These are phyloP conservation scores for Parnassius mnemosyne DNA, from an alignment of 2,888 invertebrate genomes.

Conservation along the genomic window DNA sequence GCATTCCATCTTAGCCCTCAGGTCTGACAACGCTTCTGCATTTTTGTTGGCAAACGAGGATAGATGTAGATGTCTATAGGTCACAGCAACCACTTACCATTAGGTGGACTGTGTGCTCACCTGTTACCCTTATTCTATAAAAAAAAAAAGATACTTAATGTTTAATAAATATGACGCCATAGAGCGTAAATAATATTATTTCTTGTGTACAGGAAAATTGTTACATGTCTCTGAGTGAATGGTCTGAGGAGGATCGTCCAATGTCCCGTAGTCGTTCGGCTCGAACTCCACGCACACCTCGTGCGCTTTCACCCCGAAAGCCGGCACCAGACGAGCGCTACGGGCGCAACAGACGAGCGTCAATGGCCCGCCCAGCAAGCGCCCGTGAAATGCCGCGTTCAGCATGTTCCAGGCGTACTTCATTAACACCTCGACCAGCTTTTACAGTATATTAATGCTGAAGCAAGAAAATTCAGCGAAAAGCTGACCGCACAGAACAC, in stretches of 20 bases:
- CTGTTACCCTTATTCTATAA: no score
- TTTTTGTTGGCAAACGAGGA: no score
- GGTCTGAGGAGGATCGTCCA: conserved; percentile 60
- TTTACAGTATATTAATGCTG: conserved; percentile 60
- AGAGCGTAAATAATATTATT: neutral
- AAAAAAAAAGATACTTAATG: no score
- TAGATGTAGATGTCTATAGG: no score
- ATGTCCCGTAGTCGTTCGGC: conserved; percentile 65
- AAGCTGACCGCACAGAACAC: no score
- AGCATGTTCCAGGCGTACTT: conserved; percentile 55
- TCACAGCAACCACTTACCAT: no score
- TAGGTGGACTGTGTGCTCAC: no score
- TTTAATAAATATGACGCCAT: no score
- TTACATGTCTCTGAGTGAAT: conserved; percentile 61
- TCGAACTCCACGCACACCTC: conserved; percentile 52
- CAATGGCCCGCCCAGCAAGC: conserved; percentile 54
- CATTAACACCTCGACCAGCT: conserved; percentile 67
- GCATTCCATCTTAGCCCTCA: no score
- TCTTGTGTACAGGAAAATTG: conserved; percentile 51
- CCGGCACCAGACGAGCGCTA: conserved; percentile 39
- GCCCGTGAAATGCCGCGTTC: conserved; percentile 61
- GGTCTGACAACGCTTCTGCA: no score
- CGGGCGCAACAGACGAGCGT: conserved; percentile 54
- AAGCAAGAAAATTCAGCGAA: neutral
- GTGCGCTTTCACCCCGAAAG: conserved; percentile 51